phyloP scores from a whole-genome alignment of 2,888 invertebrate species.

The Sabellastarte sp. region DNA sequence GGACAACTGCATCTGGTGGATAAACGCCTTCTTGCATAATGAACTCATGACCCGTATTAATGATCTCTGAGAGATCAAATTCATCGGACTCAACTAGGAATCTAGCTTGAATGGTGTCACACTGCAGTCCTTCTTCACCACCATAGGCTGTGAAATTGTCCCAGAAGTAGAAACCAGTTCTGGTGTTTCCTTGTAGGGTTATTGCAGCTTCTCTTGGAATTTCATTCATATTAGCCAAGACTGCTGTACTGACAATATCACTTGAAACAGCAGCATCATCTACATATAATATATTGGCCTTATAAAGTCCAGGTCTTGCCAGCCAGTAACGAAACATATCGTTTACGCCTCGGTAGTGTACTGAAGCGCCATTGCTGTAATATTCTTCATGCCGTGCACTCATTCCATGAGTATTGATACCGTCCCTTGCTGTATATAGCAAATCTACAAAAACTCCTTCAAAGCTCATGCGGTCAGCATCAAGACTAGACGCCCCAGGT shows the following conservation, averaged over 20 bases:
- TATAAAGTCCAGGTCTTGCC: slow-evolving; percentile 2
- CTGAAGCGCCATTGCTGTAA: slow-evolving; percentile 5
- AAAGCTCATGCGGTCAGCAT: slow-evolving; percentile 7
- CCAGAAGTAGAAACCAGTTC: slow-evolving; percentile 3
- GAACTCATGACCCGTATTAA: no score
- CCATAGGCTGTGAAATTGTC: neutral
- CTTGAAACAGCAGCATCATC: slow-evolving; percentile 1
- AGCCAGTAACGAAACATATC: slow-evolving; percentile 3
- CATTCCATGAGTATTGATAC: slow-evolving; percentile 6
- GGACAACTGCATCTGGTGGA: neutral
- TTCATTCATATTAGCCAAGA: neutral
- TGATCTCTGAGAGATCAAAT: no score
- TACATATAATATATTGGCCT: neutral
- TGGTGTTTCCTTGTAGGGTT: neutral
- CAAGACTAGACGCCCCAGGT: neutral
- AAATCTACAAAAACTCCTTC: slow-evolving; percentile 4
- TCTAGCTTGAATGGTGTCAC: no score
- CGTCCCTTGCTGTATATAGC: neutral
- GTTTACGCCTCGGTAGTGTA: slow-evolving; percentile 4
- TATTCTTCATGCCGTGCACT: neutral
- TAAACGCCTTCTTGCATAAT: neutral
- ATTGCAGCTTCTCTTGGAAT: neutral
- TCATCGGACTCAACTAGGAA: no score
- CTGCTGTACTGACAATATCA: neutral
- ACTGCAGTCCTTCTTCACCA: slow-evolving; percentile 3